phyloP scores from a whole-genome alignment of 2,797 vertebrate species.

The Sus cebifrons region DNA sequence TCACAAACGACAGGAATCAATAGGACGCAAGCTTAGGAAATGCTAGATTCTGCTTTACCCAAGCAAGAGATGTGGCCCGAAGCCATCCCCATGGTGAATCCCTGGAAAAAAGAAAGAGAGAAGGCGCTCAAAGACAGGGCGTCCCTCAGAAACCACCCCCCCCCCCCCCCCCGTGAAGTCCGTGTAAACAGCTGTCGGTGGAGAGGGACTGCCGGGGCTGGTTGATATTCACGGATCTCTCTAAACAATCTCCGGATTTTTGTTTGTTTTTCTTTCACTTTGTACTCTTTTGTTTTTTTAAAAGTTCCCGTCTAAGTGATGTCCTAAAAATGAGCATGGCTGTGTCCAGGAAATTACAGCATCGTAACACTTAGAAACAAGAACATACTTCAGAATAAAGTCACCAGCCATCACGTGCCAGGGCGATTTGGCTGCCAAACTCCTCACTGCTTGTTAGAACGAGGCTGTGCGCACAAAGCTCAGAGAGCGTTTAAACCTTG shows the following conservation, averaged over 20 bases:
- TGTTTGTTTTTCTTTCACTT: neutral
- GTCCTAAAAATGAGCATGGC: neutral
- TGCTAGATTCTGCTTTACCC: neutral
- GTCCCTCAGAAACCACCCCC: neutral
- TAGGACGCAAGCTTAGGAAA: conserved; percentile 17
- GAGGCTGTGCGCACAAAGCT: neutral
- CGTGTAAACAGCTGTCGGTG: neutral
- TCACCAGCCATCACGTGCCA: neutral
- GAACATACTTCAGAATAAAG: conserved; percentile 52
- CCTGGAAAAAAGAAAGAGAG: neutral
- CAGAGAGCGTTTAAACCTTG: neutral
- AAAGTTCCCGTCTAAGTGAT: conserved; percentile 41
- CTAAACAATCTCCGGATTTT: neutral
- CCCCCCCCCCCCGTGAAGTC: neutral
- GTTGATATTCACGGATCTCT: neutral
- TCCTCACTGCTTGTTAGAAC: neutral
- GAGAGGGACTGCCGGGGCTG: neutral
- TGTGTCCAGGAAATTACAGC: conserved; percentile 33
- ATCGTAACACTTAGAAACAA: conserved; percentile 38
- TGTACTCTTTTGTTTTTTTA: conserved; percentile 16
- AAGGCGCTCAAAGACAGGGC: neutral
- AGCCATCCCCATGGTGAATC: neutral
- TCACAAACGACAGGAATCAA: neutral
- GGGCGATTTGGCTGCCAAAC: neutral
- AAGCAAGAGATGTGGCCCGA: neutral